Percentiles rank a stretch among this genome's conserved stretches.
Conservation (phyloP, 2,888 invertebrate species). For the Pherbina coryleti region DNA sequence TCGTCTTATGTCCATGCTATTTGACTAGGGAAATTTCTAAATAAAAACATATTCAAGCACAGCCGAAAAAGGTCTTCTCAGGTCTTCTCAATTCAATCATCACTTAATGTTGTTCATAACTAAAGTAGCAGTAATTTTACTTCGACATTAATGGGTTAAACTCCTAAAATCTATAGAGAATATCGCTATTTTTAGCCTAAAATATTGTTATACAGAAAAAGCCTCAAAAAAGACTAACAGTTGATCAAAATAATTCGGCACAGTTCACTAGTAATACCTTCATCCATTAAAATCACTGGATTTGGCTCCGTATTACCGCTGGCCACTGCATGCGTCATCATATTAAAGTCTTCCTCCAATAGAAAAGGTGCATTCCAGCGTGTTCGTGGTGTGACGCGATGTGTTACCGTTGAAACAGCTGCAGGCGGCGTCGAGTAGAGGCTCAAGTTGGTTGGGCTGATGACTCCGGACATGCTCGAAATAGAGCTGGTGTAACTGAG, state of each 20-base stretch:
- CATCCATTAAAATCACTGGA: constrained; percentile 84
- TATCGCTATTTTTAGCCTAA: too few relatives aligned
- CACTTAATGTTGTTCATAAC: too few relatives aligned
- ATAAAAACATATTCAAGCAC: too few relatives aligned
- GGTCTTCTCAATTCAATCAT: too few relatives aligned
- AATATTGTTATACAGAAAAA: too few relatives aligned
- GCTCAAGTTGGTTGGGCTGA: constrained; percentile 89
- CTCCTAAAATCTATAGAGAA: too few relatives aligned
- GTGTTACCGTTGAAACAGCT: constrained; percentile 68
- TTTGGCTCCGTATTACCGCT: constrained; percentile 75
- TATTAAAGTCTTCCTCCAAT: constrained; percentile 94
- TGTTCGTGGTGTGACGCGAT: constrained; percentile 78
- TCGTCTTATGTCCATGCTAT: too few relatives aligned
- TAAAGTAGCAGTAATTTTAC: too few relatives aligned
- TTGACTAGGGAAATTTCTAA: too few relatives aligned
- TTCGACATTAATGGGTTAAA: too few relatives aligned
- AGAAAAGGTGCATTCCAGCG: constrained; percentile 93
- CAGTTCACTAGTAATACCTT: constrained; percentile 71
- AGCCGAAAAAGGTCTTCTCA: too few relatives aligned
- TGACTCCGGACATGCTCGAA: constrained; percentile 84
- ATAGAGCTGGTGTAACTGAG: constrained; percentile 93
- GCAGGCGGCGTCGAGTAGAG: constrained; percentile 82
- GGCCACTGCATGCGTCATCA: constrained; percentile 83
- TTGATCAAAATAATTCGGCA: background rate
- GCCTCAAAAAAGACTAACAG: background rate